Conservation (phyloP, 2,113 vertebrate genomes). For the Rallus limicola region DNA sequence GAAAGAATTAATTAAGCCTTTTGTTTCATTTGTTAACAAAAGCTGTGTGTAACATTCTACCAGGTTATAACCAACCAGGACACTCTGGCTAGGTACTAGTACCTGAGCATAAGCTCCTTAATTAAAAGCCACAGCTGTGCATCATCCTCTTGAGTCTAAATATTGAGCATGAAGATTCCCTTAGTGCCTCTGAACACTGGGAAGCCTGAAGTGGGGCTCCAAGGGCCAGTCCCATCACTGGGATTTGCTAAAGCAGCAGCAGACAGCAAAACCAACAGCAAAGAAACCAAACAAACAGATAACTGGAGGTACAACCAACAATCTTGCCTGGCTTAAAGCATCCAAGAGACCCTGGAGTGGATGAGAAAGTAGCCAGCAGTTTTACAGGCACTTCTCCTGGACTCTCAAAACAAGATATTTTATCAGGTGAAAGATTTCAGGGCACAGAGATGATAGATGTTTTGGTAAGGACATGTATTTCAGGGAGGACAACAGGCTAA, state of each 20-base stretch:
- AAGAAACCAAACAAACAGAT: not conserved
- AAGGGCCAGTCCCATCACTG: not conserved
- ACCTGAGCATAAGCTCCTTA: not conserved
- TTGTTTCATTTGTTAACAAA: not conserved
- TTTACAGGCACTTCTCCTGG: not conserved
- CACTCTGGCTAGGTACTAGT: not conserved
- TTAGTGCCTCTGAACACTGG: not conserved
- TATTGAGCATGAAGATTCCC: not conserved
- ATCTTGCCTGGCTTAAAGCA: not conserved
- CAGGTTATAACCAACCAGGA: not conserved
- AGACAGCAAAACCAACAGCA: not conserved
- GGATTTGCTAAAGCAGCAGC: not conserved
- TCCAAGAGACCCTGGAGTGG: not conserved
- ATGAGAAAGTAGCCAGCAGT: too few species aligned
- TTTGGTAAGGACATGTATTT: not conserved
- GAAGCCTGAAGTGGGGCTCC: not conserved
- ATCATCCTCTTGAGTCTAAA: not conserved
- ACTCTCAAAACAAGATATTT: not conserved
- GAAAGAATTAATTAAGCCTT: not conserved
- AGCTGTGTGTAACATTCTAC: not conserved
- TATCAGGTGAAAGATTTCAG: not conserved
- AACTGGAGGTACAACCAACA: not conserved
- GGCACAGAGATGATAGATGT: fast-evolving
- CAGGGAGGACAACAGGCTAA: not conserved
- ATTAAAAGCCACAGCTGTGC: not conserved